Percentiles rank a stretch among this genome's conserved stretches.
Evolutionary conservation across 2,797 vertebrate species (phyloP).

Genomic region (Cynodonichthys magdalenae): DNA sequence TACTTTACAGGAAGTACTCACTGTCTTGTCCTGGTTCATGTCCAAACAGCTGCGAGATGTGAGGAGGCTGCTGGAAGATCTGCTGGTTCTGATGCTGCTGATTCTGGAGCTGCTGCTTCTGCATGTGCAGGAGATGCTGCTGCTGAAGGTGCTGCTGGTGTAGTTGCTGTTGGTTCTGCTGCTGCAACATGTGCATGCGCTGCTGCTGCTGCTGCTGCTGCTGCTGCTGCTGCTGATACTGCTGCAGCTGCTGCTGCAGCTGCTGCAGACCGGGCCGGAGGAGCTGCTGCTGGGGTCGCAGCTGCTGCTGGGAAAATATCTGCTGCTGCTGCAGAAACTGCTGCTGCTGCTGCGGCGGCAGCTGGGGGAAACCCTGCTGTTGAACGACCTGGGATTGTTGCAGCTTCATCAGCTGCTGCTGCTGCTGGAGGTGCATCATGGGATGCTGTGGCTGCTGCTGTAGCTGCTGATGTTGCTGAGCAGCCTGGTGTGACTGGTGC

Average conservation of each 20-base stretch:
- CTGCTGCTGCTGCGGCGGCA: slow-evolving; percentile 60
- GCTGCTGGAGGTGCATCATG: slow-evolving; percentile 74
- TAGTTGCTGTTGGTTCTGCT: slow-evolving; percentile 81
- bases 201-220: slow-evolving; percentile 85
- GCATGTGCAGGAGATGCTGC: slow-evolving; percentile 69
- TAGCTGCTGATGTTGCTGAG: slow-evolving; percentile 65
- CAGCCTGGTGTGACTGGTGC: slow-evolving; percentile 81
- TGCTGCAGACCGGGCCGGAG: slow-evolving; percentile 54
- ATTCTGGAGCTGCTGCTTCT: slow-evolving; percentile 77
- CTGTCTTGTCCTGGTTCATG: slow-evolving; percentile 91
- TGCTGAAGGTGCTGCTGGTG: slow-evolving; percentile 81
- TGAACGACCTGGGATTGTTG: slow-evolving; percentile 28
- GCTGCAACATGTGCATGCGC: slow-evolving; percentile 83
- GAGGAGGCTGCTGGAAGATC: slow-evolving; percentile 73
- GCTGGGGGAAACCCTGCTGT: slow-evolving; percentile 26
- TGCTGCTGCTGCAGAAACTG: slow-evolving; percentile 77
- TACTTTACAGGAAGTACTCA: slow-evolving; percentile 75
- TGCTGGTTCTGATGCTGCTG: slow-evolving; percentile 75
- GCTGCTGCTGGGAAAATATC: slow-evolving; percentile 83
- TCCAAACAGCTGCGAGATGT: slow-evolving; percentile 87
- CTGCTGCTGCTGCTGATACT: slow-evolving; percentile 84
- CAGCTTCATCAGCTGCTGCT: slow-evolving; percentile 50
- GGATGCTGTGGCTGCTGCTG: slow-evolving; percentile 58
- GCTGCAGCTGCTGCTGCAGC: slow-evolving; percentile 79
- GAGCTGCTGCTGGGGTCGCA: slow-evolving; percentile 71